Base-by-base conservation (phyloP, 1,140 invertebrate genomes). In the Drosophila hydei region DNA sequence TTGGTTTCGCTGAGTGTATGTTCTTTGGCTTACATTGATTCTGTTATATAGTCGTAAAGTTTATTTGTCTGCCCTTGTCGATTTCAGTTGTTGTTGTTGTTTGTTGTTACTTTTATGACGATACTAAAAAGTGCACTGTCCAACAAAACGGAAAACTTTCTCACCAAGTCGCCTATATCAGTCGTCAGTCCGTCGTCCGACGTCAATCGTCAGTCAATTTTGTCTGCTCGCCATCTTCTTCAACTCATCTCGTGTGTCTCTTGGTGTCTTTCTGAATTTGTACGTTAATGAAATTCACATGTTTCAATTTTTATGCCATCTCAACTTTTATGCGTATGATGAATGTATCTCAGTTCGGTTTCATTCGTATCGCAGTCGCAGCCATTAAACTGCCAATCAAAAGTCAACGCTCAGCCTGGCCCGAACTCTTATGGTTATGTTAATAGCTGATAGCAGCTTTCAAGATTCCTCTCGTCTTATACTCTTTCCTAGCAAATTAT, bases 1-100 rank as follows among this genome's bases (percentile, higher is more conserved):
- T 21, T 21, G 14, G 27, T 56, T 72, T 67, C 6, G 54, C 23
- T 5, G 38, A 65, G 68, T 71, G 68, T 58, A 36, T 25, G 42
- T 25, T 23, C 75, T 61, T 64, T 79, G 80, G 61, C 80, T 87
- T 84, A 87, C 80, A 87, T 87, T 85, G 80, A 87, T 87, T 80
- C 81, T 87, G 81, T 77, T 85, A 85, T 87, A 80, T 80, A 74
- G 77, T 85, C 80, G 80, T 85, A 85, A 85, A 80, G 80, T 85
- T 85, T 85, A 85, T 85, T 85, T 87, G 80, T 77, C 68, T 85
- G 77, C 80, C 81, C 80, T 85, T 87, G 76, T 72, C 50, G 25
- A 14, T 56, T 50, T 63, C 36, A 38, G 51, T 36, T 43, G 45
- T 51, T 42, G 38, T 47, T 58, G 33, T 74, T 67, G 67, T 69